Evolutionary conservation across 2,113 vertebrate genomes (phyloP).

Genomic region (Catharus bicknelli): DNA sequence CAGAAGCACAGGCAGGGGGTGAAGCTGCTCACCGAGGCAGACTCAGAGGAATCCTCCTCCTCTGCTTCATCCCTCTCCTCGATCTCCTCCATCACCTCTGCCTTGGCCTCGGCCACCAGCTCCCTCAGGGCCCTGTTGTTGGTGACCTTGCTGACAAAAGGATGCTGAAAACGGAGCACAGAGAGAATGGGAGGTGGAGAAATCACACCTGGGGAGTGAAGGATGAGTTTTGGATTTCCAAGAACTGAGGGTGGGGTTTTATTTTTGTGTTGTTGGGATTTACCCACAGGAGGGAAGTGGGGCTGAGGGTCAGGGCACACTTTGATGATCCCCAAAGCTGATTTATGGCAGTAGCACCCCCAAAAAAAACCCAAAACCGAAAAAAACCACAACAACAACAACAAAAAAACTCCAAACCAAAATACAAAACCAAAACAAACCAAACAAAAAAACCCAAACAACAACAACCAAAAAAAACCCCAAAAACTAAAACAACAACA

Average conservation of each 20-base stretch:
- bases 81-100: conserved; percentile 88
- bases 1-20: too few species aligned
- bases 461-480: too few species aligned
- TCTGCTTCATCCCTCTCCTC: conserved; percentile 78
- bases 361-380: too few species aligned
- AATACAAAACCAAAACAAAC: too few species aligned
- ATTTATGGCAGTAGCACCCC: neutral
- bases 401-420: too few species aligned
- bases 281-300: too few species aligned
- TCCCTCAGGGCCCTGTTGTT: conserved; percentile 87
- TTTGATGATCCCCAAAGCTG: too few species aligned
- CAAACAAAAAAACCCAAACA: too few species aligned
- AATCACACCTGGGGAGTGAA: fast-evolving
- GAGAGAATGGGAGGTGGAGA: fast-evolving
- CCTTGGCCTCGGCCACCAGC: conserved; percentile 96
- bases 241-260: neutral
- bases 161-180: conserved; percentile 78
- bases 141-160: conserved; percentile 83
- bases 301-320: too few species aligned
- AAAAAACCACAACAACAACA: too few species aligned
- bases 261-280: neutral
- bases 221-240: neutral
- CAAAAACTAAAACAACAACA: too few species aligned
- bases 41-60: conserved; percentile 67
- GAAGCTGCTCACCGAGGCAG: conserved; percentile 62